phyloP scores from a whole-genome alignment of 1,140 invertebrate genomes.

The Drosophila varians region DNA sequence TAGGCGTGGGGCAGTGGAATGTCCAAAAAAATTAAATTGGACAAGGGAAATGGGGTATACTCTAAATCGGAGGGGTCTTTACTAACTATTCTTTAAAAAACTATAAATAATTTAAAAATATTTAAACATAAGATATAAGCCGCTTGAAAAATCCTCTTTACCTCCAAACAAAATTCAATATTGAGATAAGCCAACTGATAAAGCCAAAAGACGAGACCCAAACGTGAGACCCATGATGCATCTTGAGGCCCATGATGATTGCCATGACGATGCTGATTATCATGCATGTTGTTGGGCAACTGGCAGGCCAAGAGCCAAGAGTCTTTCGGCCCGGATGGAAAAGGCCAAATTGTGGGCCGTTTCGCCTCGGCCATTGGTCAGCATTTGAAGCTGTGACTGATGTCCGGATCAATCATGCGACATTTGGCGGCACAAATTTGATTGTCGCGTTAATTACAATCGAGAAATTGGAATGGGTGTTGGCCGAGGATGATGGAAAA shows the following conservation, averaged over 20 bases:
- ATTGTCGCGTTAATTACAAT: slow-evolving; percentile 77
- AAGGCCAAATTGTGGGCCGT: slow-evolving; percentile 61
- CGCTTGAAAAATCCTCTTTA: no score
- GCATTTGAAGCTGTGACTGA: slow-evolving; percentile 34
- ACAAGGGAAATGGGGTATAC: no score
- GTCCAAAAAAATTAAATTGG: background rate
- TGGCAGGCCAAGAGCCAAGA: slow-evolving; percentile 5
- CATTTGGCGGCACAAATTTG: slow-evolving; percentile 62
- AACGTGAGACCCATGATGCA: slow-evolving; percentile 1
- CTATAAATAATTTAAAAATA: no score
- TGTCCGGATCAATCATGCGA: slow-evolving; percentile 52
- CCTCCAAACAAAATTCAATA: background rate
- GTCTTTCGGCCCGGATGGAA: slow-evolving; percentile 20
- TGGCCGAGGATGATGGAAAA: slow-evolving; percentile 16
- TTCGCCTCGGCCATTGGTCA: slow-evolving; percentile 39
- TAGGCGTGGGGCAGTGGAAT: slow-evolving; percentile 26
- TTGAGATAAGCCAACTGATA: slow-evolving; percentile 10
- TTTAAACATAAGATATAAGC: no score
- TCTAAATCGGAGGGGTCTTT: no score
- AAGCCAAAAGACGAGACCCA: background rate
- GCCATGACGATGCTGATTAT: slow-evolving; percentile 14
- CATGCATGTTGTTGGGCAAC: slow-evolving; percentile 38
- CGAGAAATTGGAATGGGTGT: slow-evolving; percentile 10
- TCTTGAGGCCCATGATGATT: background rate
- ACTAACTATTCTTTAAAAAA: no score